A percentile compares a stretch with the other conserved stretches of the same genome.
These are phyloP conservation scores for Lycocorax pyrrhopterus DNA, from an alignment of 2,113 vertebrate species.

Conservation along the genomic window DNA sequence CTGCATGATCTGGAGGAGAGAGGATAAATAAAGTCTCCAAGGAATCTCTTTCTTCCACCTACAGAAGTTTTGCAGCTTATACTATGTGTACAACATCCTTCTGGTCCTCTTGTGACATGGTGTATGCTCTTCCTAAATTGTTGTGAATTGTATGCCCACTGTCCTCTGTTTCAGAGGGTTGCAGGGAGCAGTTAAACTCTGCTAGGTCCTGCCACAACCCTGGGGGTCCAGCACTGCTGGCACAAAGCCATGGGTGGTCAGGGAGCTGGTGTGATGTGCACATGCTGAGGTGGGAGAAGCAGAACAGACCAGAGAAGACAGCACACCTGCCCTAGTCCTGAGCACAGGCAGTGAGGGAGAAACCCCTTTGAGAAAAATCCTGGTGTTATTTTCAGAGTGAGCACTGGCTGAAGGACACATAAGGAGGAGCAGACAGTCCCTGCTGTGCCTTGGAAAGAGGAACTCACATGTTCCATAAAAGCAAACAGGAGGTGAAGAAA, in stretches of 20 bases:
- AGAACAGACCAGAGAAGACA: background rate
- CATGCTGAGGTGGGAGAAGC: background rate
- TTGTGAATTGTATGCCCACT: background rate
- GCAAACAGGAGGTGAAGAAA: background rate
- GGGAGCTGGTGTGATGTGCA: background rate
- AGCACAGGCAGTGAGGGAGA: accelerated
- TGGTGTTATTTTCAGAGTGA: background rate
- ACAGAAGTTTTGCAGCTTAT: background rate
- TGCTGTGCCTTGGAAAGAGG: background rate
- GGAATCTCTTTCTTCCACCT: background rate
- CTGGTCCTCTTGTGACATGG: background rate
- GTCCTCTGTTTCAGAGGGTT: background rate
- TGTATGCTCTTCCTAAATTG: background rate
- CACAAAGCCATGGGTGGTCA: background rate
- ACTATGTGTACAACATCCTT: background rate
- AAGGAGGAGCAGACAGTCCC: background rate
- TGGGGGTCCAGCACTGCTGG: accelerated
- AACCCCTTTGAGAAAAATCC: background rate
- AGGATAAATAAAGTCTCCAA: background rate
- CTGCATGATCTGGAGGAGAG: background rate
- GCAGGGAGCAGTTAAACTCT: background rate
- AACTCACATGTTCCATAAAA: background rate
- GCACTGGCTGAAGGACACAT: background rate
- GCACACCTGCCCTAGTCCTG: background rate
- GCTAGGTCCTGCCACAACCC: background rate